phyloP scores from a whole-genome alignment of 2,888 invertebrate species.

The Calameuta idolon region DNA sequence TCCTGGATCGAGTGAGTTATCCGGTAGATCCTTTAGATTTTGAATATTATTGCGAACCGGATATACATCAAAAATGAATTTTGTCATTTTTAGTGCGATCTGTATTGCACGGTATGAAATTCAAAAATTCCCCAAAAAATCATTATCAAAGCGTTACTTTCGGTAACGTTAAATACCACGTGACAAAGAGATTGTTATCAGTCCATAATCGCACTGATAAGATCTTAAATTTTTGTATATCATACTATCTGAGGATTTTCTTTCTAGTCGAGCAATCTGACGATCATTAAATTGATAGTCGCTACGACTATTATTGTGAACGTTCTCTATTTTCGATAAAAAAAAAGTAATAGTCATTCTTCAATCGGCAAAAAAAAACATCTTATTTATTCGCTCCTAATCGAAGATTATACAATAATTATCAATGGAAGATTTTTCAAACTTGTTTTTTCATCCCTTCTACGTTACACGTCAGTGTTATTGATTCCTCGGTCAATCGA shows the following conservation, averaged over 20 bases:
- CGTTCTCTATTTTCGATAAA: not conserved
- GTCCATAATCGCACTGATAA: not conserved
- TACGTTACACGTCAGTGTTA: not conserved
- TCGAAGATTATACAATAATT: not conserved
- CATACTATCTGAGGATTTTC: not conserved
- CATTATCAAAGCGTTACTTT: not conserved
- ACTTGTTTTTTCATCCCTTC: not conserved
- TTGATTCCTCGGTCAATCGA: not conserved
- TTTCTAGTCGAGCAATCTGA: not conserved
- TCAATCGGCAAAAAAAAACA: not conserved
- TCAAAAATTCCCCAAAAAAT: not conserved
- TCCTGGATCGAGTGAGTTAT: slow-evolving; percentile 44
- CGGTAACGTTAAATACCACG: not conserved
- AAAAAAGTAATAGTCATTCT: not conserved
- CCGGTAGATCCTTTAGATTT: not conserved
- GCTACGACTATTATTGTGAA: not conserved
- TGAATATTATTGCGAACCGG: not conserved
- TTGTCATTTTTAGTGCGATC: not conserved
- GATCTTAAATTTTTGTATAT: not conserved
- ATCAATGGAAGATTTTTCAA: not conserved
- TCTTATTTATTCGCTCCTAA: not conserved
- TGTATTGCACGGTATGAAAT: not conserved
- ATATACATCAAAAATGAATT: not conserved
- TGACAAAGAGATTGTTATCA: not conserved
- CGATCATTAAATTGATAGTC: too few relatives aligned